These are phyloP conservation scores for Antigone vipio DNA, from an alignment of 2,113 vertebrate genomes.

Conservation along the genomic window DNA sequence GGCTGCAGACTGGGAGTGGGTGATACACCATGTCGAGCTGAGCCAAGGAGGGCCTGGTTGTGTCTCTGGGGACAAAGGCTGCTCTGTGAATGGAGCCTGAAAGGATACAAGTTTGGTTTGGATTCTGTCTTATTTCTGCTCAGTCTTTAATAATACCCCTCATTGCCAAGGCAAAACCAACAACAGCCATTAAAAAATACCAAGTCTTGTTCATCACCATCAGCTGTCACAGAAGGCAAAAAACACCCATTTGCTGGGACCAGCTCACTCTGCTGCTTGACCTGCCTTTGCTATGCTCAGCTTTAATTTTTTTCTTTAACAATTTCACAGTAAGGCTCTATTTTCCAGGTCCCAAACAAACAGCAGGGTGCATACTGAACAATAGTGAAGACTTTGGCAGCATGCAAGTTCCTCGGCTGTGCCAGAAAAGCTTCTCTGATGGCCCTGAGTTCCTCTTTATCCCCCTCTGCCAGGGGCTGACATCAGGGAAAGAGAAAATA, in stretches of 20 bases:
- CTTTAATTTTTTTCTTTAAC: conserved; percentile 16
- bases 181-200: neutral
- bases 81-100: neutral
- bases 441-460: conserved; percentile 42
- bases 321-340: conserved; percentile 20
- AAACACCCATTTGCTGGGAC: neutral
- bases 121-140: neutral
- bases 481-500: conserved; percentile 61
- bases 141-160: neutral
- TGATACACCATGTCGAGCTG: neutral
- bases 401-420: neutral
- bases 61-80: neutral
- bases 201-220: neutral
- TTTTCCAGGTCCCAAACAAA: conserved; percentile 37
- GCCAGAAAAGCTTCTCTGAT: conserved; percentile 57
- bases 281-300: neutral
- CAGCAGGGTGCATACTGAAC: conserved; percentile 40
- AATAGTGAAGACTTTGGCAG: conserved; percentile 48
- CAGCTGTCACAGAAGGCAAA: neutral
- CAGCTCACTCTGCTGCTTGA: neutral
- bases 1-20: neutral
- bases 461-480: conserved; percentile 27
- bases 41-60: neutral
- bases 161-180: neutral
- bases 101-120: neutral